These are phyloP conservation scores for Heliocidaris erythrogramma DNA, from an alignment of 35 echinoderm and acorn worm genomes.

Conservation along the genomic window DNA sequence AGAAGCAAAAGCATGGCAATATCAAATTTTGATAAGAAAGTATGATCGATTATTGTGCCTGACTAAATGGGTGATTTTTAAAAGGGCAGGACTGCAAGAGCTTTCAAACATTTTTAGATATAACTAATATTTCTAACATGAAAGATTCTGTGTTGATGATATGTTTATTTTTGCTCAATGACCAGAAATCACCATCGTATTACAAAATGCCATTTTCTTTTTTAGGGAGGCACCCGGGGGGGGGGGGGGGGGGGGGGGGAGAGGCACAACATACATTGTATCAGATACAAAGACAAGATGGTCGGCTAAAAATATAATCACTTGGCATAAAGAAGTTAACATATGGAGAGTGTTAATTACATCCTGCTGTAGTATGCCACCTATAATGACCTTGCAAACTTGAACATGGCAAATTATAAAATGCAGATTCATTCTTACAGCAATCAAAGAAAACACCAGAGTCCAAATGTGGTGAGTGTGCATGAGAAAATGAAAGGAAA, in stretches of 20 bases:
- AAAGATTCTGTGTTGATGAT: too few species aligned
- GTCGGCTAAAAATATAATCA: not conserved
- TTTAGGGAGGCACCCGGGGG: not conserved
- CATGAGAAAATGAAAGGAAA: not conserved
- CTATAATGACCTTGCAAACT: constrained; percentile 10
- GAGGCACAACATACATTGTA: not conserved
- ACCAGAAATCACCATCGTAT: too few species aligned
- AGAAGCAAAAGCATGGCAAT: too few species aligned
- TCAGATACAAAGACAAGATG: not conserved
- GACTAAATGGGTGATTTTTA: too few species aligned
- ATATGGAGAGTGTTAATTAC: not conserved
- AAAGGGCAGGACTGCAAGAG: too few species aligned
- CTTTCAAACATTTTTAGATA: too few species aligned
- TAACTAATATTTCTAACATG: too few species aligned
- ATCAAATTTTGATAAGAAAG: too few species aligned
- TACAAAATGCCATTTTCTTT: not conserved
- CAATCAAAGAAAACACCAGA: not conserved
- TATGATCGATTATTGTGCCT: too few species aligned
- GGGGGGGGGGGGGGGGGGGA: not conserved
- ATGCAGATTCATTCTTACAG: not conserved
- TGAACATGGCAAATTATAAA: not conserved
- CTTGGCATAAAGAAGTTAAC: not conserved
- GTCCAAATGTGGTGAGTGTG: not conserved
- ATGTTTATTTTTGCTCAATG: too few species aligned
- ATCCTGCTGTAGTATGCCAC: not conserved